Conservation (phyloP, 1,140 invertebrate species). For the Rhyzopertha dominica region DNA sequence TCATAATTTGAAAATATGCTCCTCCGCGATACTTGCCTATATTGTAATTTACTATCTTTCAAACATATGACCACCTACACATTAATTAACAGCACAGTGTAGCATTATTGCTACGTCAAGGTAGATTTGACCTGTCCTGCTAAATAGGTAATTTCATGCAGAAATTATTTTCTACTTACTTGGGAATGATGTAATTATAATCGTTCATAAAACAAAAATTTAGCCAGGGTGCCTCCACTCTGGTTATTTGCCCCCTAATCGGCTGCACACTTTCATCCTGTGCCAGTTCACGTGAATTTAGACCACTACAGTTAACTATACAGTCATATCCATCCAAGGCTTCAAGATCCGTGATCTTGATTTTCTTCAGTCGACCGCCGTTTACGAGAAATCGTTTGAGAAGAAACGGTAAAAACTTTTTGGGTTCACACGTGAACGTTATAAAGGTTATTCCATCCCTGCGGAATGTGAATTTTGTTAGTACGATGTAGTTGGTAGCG, state of each 20-base stretch:
- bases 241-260: conserved; percentile 65
- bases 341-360: conserved; percentile 51
- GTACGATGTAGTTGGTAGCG: conserved; percentile 1
- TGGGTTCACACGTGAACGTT: conserved; percentile 58
- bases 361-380: conserved; percentile 52
- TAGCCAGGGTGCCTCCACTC: conserved; percentile 60
- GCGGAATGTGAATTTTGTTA: conserved; percentile 7
- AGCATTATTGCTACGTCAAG: too few species aligned
- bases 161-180: conserved; percentile 49
- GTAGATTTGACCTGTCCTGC: too few species aligned
- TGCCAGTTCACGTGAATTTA: conserved; percentile 54
- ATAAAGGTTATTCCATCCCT: conserved; percentile 53
- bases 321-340: conserved; percentile 56
- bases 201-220: conserved; percentile 52
- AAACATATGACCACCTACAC: too few species aligned
- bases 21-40: too few species aligned
- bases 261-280: conserved; percentile 55
- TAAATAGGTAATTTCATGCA: conserved; percentile 1
- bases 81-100: too few species aligned
- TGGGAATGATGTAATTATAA: conserved; percentile 69
- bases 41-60: too few species aligned
- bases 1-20: too few species aligned
- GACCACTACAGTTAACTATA: conserved; percentile 69
- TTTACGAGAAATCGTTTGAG: conserved; percentile 52
- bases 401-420: conserved; percentile 56